Conservation (phyloP, 2,113 vertebrate species). For the Vicugna pacos region DNA sequence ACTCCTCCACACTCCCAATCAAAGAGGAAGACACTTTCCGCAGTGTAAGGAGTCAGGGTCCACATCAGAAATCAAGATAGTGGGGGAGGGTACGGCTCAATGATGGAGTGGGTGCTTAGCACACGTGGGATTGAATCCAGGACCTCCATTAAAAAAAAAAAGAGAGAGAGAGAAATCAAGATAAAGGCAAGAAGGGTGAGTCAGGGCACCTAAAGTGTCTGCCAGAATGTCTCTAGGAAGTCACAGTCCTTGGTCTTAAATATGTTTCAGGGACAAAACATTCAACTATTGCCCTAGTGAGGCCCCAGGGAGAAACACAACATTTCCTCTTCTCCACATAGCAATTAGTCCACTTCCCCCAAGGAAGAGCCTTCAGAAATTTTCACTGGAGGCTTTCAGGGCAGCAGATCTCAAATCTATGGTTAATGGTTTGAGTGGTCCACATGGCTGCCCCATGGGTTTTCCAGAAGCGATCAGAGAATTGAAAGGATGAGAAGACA, state of each 20-base stretch:
- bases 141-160: too few species aligned
- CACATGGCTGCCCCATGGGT: not conserved
- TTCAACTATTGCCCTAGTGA: not conserved
- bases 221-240: not conserved
- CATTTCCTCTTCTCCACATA: slow-evolving; percentile 35
- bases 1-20: not conserved
- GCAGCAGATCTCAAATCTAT: slow-evolving; percentile 2
- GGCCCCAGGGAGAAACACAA: slow-evolving; percentile 39
- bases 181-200: not conserved
- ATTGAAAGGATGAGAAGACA: slow-evolving; percentile 19
- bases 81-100: too few species aligned
- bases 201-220: not conserved
- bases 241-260: not conserved
- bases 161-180: too few species aligned
- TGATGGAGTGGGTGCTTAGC: too few species aligned
- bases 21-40: slow-evolving; percentile 7
- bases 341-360: slow-evolving; percentile 10
- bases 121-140: too few species aligned
- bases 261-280: not conserved
- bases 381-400: slow-evolving; percentile 52
- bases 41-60: not conserved
- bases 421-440: slow-evolving; percentile 48
- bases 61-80: not conserved
- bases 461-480: not conserved
- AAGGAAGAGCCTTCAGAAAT: not conserved